phyloP scores from a whole-genome alignment of 2,888 invertebrate species.

The Acleris emargana region DNA sequence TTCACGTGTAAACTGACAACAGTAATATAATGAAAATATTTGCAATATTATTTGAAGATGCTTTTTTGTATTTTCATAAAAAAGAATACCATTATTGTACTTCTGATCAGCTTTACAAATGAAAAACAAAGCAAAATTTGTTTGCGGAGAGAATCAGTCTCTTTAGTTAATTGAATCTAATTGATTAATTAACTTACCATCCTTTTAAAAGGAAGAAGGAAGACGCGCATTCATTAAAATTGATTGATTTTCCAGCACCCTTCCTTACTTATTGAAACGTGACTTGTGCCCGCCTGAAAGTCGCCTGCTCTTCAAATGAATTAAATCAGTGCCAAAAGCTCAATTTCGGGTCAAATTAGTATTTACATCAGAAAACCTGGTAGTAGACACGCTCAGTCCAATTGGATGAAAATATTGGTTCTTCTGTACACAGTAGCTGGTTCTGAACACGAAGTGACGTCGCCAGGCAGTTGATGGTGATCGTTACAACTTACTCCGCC shows the following conservation, averaged over 20 bases:
- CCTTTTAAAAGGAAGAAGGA: slow-evolving; percentile 13
- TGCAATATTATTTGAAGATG: no score
- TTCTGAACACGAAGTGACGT: slow-evolving; percentile 23
- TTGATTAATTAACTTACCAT: slow-evolving; percentile 28
- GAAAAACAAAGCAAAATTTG: no score
- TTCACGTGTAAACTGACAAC: background rate
- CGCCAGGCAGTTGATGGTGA: slow-evolving; percentile 27
- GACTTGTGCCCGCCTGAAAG: background rate
- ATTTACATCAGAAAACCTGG: no score
- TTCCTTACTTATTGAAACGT: background rate
- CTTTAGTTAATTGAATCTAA: slow-evolving; percentile 18
- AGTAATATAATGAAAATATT: background rate
- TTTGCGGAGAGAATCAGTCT: no score
- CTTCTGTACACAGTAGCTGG: slow-evolving; percentile 4
- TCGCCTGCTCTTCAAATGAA: background rate
- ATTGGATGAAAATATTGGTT: background rate
- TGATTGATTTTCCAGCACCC: slow-evolving; percentile 2
- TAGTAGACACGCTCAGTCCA: background rate
- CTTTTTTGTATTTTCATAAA: no score
- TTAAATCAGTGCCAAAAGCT: background rate
- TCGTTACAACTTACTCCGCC: slow-evolving; percentile 49
- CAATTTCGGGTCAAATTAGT: no score
- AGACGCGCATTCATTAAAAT: slow-evolving; percentile 19
- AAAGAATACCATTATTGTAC: no score
- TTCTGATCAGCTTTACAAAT: no score